Evolutionary conservation across 1,140 invertebrate species (phyloP), one percentile per base, ranked within the genome.

Genomic region (Prorops nasuta): DNA sequence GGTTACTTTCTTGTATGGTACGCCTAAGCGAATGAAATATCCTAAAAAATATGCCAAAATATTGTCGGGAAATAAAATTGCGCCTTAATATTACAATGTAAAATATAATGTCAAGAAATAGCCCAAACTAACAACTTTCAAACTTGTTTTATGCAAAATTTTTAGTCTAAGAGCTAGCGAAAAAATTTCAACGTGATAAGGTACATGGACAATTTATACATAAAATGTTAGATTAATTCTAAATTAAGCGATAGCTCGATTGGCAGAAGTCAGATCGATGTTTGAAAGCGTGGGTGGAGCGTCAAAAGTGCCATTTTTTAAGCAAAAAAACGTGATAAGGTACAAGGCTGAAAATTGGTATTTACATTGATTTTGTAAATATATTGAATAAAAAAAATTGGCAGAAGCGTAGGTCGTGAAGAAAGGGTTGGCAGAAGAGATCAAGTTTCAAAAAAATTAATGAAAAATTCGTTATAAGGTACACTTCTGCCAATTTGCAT

Each of bases 121-220:
- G n/a, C n/a, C n/a, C n/a, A n/a, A n/a, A n/a, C n/a, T n/a, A n/a
- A n/a, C n/a, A n/a, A n/a, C n/a, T n/a, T n/a, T n/a, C n/a, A n/a
- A n/a, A n/a, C n/a, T n/a, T n/a, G n/a, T n/a, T n/a, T n/a, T n/a
- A n/a, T n/a, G n/a, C 40, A 24, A 14, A 28, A 22, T 14, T 51
- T 58, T 35, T 46, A 58, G 28, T 50, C 60, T 51, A 44, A 56
- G 36, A 49, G 53, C 8, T n/a, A 58, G 1, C 34, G 39, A 46
- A 38, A 44, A 46, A 14, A 41, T 8, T 21, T 2, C 12, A 2
- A 21, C 39, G 17, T 18, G 17, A 17, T 8, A 37, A 37, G 17
- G 35, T 14, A 37, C n/a, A 37, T 9, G 17, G 8, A 7, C 6
- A 20, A 18, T 20, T 4, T 28, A 28, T 6, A 6, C 4, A 6